Evolutionary conservation across 2,888 invertebrate genomes (phyloP), one percentile per base, ranked within the genome.

Genomic region (Leucophenga montana): DNA sequence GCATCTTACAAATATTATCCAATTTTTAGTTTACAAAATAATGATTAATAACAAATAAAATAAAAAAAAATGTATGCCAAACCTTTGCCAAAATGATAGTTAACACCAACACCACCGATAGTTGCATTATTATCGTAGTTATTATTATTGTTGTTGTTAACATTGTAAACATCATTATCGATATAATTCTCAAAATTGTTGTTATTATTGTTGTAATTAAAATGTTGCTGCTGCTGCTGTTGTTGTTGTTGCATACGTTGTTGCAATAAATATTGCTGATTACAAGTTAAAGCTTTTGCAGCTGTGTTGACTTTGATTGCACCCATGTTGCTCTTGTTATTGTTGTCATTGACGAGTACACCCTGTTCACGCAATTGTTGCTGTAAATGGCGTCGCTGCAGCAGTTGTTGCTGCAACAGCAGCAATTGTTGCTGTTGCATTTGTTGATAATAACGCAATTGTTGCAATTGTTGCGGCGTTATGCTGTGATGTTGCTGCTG

Each of bases 381-480:
- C 66, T 86, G 86, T 71, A 88, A 80, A 64, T 89, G 90, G 56
- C 89, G 89, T 31, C 89, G 88, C 68, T 90, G 87, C 77, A 89
- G 77, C 65, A 85, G 73, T 75, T 88, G 87, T 56, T 86, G 88
- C 68, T 87, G 89, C 75, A 89, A 82, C 75, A 89, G 79, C 46
- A 85, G 85, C 75, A 89, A 85, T 72, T 88, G 86, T 72, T 89
- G 88, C 70, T 89, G 89, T 69, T 89, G 87, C 77, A 87, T 78
- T 33, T 85, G 85, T 72, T 88, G 87, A 75, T 88, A 89, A 67
- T 87, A 87, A 70, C 90, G 89, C 66, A 92, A 86, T 82, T 92
- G 85, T 74, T 88, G 92, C 77, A 92, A 90, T 82, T 93, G 93
- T 79, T 93, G 92, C 80, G 95, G 94, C 83, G 77, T 77, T 48